phyloP scores from a whole-genome alignment of 1,140 invertebrate species.

The Hycleus phaleratus region DNA sequence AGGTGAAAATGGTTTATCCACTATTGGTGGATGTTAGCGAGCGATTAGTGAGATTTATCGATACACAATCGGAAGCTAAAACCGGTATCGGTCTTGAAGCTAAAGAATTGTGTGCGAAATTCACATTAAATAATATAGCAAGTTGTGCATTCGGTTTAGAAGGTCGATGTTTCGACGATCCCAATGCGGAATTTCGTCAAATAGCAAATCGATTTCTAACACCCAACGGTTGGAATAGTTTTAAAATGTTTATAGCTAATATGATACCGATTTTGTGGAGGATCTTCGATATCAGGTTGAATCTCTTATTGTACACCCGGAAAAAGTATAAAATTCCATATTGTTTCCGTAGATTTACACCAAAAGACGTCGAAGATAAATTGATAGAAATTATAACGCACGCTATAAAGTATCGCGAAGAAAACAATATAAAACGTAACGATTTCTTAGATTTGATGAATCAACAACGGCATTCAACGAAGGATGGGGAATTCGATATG shows the following conservation, averaged over 20 bases:
- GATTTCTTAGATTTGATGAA: constrained; percentile 32
- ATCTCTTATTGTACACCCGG: neutral
- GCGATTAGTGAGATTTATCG: constrained; percentile 19
- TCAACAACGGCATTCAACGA: constrained; percentile 14
- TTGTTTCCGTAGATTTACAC: constrained; percentile 7
- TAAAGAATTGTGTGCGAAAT: constrained; percentile 20
- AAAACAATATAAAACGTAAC: constrained; percentile 34
- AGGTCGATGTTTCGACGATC: constrained; percentile 19
- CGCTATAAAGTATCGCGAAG: constrained; percentile 34
- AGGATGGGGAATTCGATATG: constrained; percentile 43
- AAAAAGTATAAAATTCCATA: neutral
- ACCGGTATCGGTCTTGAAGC: constrained; percentile 8
- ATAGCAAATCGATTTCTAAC: constrained; percentile 7
- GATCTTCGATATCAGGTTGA: constrained; percentile 3
- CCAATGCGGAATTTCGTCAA: constrained; percentile 17
- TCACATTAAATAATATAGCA: constrained; percentile 26
- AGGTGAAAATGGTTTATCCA: constrained; percentile 38
- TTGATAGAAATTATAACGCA: constrained; percentile 20
- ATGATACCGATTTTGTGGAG: constrained; percentile 5
- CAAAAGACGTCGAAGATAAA: constrained; percentile 17
- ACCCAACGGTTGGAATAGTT: neutral
- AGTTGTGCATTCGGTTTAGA: constrained; percentile 27
- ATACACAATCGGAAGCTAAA: constrained; percentile 1
- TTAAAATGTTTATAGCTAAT: neutral
- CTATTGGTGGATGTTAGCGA: constrained; percentile 10